Base-by-base conservation (phyloP, 1,140 invertebrate species). In the Aporrectodea caliginosa region DNA sequence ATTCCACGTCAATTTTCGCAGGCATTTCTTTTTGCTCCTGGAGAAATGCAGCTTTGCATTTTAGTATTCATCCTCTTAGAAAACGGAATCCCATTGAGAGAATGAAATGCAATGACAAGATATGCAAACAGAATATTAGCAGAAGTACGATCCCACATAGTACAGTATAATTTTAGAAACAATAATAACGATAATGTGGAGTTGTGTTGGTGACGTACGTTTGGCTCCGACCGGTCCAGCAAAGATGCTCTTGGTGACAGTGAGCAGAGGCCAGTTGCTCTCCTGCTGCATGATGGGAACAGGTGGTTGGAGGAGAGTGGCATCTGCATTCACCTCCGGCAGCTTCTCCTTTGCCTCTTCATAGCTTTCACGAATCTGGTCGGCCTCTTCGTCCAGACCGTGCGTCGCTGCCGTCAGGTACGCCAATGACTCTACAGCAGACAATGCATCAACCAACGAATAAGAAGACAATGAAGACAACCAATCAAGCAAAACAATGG, bases 351-450 rank as follows among this genome's bases (percentile, higher is more conserved):
- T 90, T 31, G 92, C 91, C 22, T n/a, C 22, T 73, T 95, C 90
- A 31, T 91, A 90, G 16, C 91, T 89, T 32, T 86, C 85, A 72
- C 91, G 91, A 16, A 98, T 85, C n/a, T 92, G 90, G 73, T 93
- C 92, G 0, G 93, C 93, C 81, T 96, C 93, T 69, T 95, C 94
- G 0, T 91, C 86, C 14, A 97, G 90, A 35, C 95, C 95, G 88
- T 99, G 95, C n/a, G 96, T 98, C 14, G 93, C 92, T 0, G 97
- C 96, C 0, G 96, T 98, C 12, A 99, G 90, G 87, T 98, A 98
- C 0, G 98, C 97, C 78, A 92, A 89, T 0, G 94, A 94, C 80
- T 89, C 89, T 93, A n/a, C n/a, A n/a, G 82, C 84, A n/a, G n/a
- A n/a, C n/a, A n/a, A n/a, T n/a, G n/a, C n/a, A n/a, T 35, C 88